Evolutionary conservation across 2,113 vertebrate genomes (phyloP).

Genomic region (Vanacampus margaritifer): DNA sequence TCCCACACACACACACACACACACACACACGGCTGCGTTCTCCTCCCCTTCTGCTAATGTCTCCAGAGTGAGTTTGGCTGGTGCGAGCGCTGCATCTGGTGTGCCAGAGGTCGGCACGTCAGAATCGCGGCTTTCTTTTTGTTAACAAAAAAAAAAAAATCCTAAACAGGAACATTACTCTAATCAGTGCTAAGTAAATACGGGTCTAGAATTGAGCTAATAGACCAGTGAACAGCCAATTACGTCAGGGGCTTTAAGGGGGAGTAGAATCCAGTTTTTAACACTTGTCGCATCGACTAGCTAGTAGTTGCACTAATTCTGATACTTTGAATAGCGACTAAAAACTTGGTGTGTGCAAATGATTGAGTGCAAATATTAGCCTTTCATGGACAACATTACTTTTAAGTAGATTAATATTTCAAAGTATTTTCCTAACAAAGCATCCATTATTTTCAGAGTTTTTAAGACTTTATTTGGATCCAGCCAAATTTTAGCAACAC

Average conservation of each 20-base stretch:
- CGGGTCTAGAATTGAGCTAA: background rate
- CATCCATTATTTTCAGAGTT: background rate
- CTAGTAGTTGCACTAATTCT: slow-evolving; percentile 6
- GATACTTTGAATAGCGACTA: background rate
- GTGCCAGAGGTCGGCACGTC: slow-evolving; percentile 44
- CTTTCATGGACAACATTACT: background rate
- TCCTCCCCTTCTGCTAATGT: slow-evolving; percentile 16
- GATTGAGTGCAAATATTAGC: background rate
- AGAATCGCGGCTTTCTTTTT: slow-evolving; percentile 18
- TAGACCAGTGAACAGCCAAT: background rate
- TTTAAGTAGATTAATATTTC: background rate
- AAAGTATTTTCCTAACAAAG: background rate
- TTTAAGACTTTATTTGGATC: background rate
- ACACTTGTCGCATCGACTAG: background rate
- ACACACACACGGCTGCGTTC: slow-evolving; percentile 15
- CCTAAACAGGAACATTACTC: background rate
- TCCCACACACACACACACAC: too few species aligned
- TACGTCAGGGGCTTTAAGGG: background rate
- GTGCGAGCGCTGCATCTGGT: slow-evolving; percentile 30
- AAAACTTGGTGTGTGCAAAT: background rate
- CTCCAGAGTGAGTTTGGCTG: slow-evolving; percentile 27
- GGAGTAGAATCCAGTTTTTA: background rate
- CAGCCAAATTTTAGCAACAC: slow-evolving; percentile 35
- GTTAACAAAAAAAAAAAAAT: background rate
- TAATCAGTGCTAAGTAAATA: background rate